Base-by-base conservation (phyloP, 2,888 invertebrate genomes). In the Phorcus lineatus region DNA sequence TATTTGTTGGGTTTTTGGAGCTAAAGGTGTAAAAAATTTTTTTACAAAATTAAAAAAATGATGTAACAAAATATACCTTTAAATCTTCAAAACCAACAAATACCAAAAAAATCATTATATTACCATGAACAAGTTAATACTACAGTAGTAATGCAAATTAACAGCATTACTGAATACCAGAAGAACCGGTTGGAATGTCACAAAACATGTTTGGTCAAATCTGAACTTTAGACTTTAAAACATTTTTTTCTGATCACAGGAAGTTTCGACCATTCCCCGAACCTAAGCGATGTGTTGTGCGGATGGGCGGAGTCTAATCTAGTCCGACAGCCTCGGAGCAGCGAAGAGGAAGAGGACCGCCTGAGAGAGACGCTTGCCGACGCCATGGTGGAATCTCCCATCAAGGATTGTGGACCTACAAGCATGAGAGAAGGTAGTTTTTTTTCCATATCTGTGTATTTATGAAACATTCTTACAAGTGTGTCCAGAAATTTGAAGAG, bases 301-400 rank as follows among this genome's bases (percentile, higher is more conserved):
- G 90, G 90, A 79, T 93, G 92, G 92, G 90, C 92, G 17, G 93
- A 93, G 82, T 90, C 88, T 17, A 88, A 87, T 67, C 86, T 89
- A 13, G 87, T 87, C 19, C 89, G 89, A 80, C 89, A 89, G 62
- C 90, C 90, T 11, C 81, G 87, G 13, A 86, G 88, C n/a, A 90
- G 90, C 80, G 91, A 89, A 57, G 91, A 91, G 81, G 91, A 93
- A 54, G 97, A 97, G 89, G 95, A 96, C 80, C 96, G 97, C 89
- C 94, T 98, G 19, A 95, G 96, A 86, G 97, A 98, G 92, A 97
- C 97, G 93, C 94, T 98, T 78, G 98, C 98, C 0, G 98, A 98
- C 92, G 98, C 98, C 78, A 98, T 98, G 98, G 95, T 97, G 87
- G 98, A 98, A 92, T 95, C 96, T 24, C 95, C 96, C 9, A 94